These are phyloP conservation scores for Macrostomum lignano DNA, from an alignment of 1,140 invertebrate genomes.

Conservation along the genomic window DNA sequence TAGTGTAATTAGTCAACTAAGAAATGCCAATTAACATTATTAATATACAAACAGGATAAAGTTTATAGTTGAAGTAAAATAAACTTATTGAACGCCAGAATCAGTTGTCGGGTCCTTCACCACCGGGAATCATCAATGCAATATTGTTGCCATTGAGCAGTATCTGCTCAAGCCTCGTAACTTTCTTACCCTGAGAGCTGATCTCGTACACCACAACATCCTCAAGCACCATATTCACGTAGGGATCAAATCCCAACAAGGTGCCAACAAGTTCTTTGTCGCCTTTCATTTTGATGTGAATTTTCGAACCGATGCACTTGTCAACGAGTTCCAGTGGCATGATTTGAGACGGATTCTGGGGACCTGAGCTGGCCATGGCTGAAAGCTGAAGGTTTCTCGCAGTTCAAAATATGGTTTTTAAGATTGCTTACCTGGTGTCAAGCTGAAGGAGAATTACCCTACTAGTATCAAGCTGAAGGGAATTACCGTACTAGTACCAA, in stretches of 20 bases:
- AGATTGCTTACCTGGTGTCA: no score
- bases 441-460: no score
- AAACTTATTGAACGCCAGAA: no score
- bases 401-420: no score
- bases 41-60: no score
- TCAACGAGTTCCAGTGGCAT: slow-evolving; percentile 59
- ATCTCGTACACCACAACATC: slow-evolving; percentile 46
- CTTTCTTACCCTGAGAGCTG: slow-evolving; percentile 70
- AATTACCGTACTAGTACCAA: no score
- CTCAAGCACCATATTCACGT: slow-evolving; percentile 46
- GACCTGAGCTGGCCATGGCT: no score
- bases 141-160: slow-evolving; percentile 96
- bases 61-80: no score
- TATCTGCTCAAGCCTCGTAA: slow-evolving; percentile 90
- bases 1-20: no score
- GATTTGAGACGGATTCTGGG: neutral
- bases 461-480: no score
- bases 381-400: no score
- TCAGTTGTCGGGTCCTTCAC: slow-evolving; percentile 28
- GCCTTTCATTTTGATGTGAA: slow-evolving; percentile 99
- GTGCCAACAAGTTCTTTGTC: slow-evolving; percentile 98
- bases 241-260: slow-evolving; percentile 85
- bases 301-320: slow-evolving; percentile 92
- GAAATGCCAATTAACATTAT: no score
- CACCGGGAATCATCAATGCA: slow-evolving; percentile 41